Percentiles rank a stretch among this genome's conserved stretches.
Evolutionary conservation across 2,888 invertebrate species (phyloP).

Genomic region (Nomada ruficornis): DNA sequence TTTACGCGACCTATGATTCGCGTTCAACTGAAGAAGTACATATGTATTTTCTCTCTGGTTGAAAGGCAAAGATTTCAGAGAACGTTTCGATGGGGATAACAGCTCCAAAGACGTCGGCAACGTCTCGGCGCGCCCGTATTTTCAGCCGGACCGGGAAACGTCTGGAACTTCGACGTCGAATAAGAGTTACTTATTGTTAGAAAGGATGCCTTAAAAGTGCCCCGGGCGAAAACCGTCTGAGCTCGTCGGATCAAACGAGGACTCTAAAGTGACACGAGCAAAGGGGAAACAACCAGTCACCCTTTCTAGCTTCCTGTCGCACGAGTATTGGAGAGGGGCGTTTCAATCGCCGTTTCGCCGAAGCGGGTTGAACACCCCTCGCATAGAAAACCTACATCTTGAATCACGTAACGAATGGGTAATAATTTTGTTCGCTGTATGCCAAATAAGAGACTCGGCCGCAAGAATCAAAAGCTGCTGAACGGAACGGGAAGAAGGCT

Average conservation of each 20-base stretch:
- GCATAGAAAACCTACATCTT: not conserved
- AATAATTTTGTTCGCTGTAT: not conserved
- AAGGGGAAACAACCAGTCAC: not conserved
- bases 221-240: conserved; percentile 18
- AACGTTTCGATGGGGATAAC: not conserved
- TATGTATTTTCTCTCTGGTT: no score
- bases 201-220: conserved; percentile 39
- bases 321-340: not conserved
- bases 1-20: no score
- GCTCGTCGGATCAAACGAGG: conserved; percentile 26
- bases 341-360: conserved; percentile 20
- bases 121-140: not conserved
- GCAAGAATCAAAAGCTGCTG: conserved; percentile 6
- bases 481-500: conserved; percentile 34
- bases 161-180: conserved; percentile 33
- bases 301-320: not conserved
- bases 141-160: not conserved
- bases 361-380: no score
- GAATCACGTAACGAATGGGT: not conserved
- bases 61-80: not conserved
- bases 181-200: conserved; percentile 26
- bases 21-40: no score
- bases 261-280: conserved; percentile 9
- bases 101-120: not conserved
- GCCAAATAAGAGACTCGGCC: not conserved